Conservation (phyloP, 2,888 invertebrate species). For the Cheilosia impressa region DNA sequence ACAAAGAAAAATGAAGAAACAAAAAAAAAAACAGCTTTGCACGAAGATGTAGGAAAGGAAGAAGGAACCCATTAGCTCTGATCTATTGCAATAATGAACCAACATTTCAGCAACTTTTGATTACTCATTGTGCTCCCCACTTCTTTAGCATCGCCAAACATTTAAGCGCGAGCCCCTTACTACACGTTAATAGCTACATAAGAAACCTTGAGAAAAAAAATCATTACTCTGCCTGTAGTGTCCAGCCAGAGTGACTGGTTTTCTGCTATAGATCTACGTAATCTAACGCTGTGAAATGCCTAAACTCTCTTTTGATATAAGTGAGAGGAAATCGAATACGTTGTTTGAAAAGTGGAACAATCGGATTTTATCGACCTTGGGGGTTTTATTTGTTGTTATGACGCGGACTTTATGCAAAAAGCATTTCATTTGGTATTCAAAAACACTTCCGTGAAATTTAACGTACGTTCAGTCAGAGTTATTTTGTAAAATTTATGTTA, state of each 20-base stretch:
- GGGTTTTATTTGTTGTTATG: not conserved
- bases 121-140: slow-evolving; percentile 54
- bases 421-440: not conserved
- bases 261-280: too few species aligned
- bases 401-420: not conserved
- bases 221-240: not conserved
- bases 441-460: not conserved
- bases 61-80: slow-evolving; percentile 35
- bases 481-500: not conserved
- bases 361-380: too few species aligned
- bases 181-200: not conserved
- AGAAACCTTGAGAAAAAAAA: slow-evolving; percentile 49
- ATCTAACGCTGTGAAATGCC: too few species aligned
- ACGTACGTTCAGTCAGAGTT: not conserved
- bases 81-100: slow-evolving; percentile 49
- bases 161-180: slow-evolving; percentile 47
- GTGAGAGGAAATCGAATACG: too few species aligned
- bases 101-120: slow-evolving; percentile 59
- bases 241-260: too few species aligned
- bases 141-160: slow-evolving; percentile 9
- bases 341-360: too few species aligned
- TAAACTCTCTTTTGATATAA: too few species aligned
- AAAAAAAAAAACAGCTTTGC: slow-evolving; percentile 16
- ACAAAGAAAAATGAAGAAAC: slow-evolving; percentile 28
- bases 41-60: slow-evolving; percentile 20